phyloP scores from a whole-genome alignment of 2,113 vertebrate genomes.

The Alligator mississippiensis region DNA sequence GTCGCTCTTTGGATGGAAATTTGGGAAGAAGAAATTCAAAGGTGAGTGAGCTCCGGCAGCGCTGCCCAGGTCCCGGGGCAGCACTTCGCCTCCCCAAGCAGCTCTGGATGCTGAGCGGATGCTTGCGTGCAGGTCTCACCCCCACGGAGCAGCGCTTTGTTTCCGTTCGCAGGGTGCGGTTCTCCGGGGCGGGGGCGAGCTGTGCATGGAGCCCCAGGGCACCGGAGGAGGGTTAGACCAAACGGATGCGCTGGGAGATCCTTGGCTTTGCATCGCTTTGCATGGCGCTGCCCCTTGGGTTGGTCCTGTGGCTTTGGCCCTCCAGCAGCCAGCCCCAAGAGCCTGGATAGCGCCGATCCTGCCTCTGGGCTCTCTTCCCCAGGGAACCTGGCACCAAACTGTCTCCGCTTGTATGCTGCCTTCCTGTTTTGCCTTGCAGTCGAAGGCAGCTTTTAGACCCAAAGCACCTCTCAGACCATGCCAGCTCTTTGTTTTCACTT shows the following conservation, averaged over 20 bases:
- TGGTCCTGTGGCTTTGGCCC: background rate
- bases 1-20: slow-evolving; percentile 76
- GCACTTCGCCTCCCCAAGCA: background rate
- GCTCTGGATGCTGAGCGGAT: fast-evolving
- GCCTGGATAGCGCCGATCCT: no score
- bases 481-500: no score
- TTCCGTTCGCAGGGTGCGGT: slow-evolving; percentile 1
- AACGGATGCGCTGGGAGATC: background rate
- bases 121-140: background rate
- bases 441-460: no score
- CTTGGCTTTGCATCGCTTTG: background rate
- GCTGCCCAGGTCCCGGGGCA: background rate
- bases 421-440: no score
- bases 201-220: fast-evolving
- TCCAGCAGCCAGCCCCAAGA: background rate
- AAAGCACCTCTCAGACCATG: no score
- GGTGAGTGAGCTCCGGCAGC: slow-evolving; percentile 70
- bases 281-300: background rate
- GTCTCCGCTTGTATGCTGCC: no score
- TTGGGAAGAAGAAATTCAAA: slow-evolving; percentile 69
- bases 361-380: no score
- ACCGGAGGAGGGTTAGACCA: fast-evolving
- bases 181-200: background rate
- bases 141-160: background rate
- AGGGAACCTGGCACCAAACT: no score